These are phyloP conservation scores for Baronia brevicornis DNA, from an alignment of 2,888 invertebrate species.

Conservation along the genomic window DNA sequence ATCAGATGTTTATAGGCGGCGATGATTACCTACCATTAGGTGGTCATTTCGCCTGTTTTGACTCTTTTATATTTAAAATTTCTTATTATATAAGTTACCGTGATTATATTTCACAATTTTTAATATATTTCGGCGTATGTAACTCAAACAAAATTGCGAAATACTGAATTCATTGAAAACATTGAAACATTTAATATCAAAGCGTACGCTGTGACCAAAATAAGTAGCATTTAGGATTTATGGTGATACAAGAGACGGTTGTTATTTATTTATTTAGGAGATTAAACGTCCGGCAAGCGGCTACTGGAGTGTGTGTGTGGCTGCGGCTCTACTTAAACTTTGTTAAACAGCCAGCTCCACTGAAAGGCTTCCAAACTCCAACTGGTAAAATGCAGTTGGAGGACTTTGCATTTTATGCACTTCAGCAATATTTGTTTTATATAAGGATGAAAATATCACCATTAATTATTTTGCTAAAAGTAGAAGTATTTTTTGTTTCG, in stretches of 20 bases:
- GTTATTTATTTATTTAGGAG: constrained; percentile 61
- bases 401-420: constrained; percentile 41
- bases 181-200: constrained; percentile 18
- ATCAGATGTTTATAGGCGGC: too few relatives aligned
- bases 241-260: constrained; percentile 43
- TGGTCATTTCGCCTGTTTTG: too few relatives aligned
- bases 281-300: constrained; percentile 50
- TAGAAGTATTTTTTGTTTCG: constrained; percentile 5
- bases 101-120: too few relatives aligned
- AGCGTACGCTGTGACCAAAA: constrained; percentile 28
- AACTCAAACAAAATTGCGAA: too few relatives aligned
- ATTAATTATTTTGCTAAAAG: too few relatives aligned
- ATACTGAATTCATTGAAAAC: constrained; percentile 8
- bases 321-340: constrained; percentile 57
- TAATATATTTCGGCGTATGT: too few relatives aligned
- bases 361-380: constrained; percentile 57
- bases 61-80: too few relatives aligned
- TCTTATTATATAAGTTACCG: too few relatives aligned
- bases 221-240: constrained; percentile 49
- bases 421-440: constrained; percentile 41
- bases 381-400: constrained; percentile 43
- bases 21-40: too few relatives aligned
- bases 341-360: constrained; percentile 53
- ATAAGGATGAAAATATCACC: too few relatives aligned
- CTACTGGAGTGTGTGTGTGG: constrained; percentile 35